Percentiles rank a stretch among this genome's conserved stretches.
Evolutionary conservation across 2,888 invertebrate species (phyloP).

Genomic region (Polyommatus iphigenia): DNA sequence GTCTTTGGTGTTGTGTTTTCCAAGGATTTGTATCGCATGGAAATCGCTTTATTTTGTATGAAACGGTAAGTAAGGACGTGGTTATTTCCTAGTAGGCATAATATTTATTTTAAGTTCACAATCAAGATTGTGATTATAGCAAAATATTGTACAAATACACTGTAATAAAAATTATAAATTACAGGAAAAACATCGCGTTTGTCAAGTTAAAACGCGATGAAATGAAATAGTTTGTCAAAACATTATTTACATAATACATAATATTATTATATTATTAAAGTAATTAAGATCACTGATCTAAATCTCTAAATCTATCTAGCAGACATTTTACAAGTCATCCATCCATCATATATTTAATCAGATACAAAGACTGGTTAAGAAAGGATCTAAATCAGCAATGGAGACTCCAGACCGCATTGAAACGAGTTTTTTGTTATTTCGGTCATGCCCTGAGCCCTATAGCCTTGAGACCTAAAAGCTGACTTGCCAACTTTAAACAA

Average conservation of each 20-base stretch:
- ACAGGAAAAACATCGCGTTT: background rate
- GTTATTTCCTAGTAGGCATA: background rate
- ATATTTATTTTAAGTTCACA: background rate
- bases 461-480: slow-evolving; percentile 23
- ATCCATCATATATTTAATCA: background rate
- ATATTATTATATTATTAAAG: background rate
- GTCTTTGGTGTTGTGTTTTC: slow-evolving; percentile 35
- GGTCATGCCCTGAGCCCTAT: slow-evolving; percentile 23
- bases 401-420: background rate
- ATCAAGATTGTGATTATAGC: background rate
- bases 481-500: background rate
- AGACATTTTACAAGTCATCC: background rate
- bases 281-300: background rate
- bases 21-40: slow-evolving; percentile 28
- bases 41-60: slow-evolving; percentile 23
- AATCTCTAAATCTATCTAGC: background rate
- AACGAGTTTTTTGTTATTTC: slow-evolving; percentile 30
- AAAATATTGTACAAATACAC: background rate
- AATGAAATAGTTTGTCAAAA: too few species aligned
- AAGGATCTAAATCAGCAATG: slow-evolving; percentile 17
- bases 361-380: background rate
- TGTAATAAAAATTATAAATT: background rate
- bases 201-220: background rate
- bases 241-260: too few species aligned
- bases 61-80: slow-evolving; percentile 20